Percentiles rank a stretch among this genome's conserved stretches.
phyloP scores from a whole-genome alignment of 2,797 vertebrate species.

The Typhlichthys eigenmanni region DNA sequence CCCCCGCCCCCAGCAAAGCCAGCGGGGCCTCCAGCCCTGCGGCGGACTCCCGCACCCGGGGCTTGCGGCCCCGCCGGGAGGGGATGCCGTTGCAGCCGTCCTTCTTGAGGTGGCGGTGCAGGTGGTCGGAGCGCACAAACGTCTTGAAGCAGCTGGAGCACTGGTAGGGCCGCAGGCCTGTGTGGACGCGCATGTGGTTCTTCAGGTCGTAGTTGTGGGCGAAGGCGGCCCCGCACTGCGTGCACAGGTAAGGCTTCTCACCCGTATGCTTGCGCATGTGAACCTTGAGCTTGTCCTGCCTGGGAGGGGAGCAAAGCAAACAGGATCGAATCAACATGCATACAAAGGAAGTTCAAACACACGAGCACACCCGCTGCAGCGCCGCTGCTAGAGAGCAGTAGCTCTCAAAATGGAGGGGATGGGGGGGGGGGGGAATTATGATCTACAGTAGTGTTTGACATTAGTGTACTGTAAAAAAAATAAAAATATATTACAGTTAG shows the following conservation, averaged over 20 bases:
- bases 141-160: constrained; percentile 98
- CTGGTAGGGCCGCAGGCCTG: constrained; percentile 97
- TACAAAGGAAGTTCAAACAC: constrained; percentile 4
- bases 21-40: constrained; percentile 67
- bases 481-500: too few species aligned
- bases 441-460: too few species aligned
- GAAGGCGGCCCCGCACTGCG: constrained; percentile 95
- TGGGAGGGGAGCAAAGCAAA: constrained; percentile 61
- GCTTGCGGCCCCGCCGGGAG: constrained; percentile 89
- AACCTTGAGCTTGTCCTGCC: constrained; percentile 99
- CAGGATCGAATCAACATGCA: constrained; percentile 30
- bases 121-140: constrained; percentile 96
- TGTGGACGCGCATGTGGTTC: constrained; percentile 99
- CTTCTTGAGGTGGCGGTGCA: constrained; percentile 98
- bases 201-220: constrained; percentile 99
- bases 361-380: constrained; percentile 10
- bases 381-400: not conserved
- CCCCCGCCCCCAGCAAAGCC: constrained; percentile 53
- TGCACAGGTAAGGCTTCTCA: constrained; percentile 97
- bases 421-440: too few species aligned
- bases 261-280: constrained; percentile 99
- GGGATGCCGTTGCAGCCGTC: constrained; percentile 97
- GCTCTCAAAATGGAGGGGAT: too few species aligned
- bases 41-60: constrained; percentile 82
- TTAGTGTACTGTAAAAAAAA: too few species aligned